Evolutionary conservation across 2,797 vertebrate genomes (phyloP).

Genomic region (Phylloscopus collybita): DNA sequence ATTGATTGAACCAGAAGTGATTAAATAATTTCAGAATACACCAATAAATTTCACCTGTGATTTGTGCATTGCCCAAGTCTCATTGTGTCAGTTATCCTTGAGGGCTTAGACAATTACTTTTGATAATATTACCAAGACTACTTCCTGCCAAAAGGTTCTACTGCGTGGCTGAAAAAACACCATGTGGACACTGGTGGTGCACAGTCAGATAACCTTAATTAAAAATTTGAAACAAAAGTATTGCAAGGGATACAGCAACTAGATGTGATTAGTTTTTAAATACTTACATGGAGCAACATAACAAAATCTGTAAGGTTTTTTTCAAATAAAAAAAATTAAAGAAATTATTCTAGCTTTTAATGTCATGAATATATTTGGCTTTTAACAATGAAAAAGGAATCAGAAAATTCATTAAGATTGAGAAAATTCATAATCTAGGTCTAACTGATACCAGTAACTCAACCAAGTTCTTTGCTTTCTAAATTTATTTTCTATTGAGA

Average conservation of each 20-base stretch:
- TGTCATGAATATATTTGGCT: background rate
- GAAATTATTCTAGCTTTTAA: background rate
- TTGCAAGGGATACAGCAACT: background rate
- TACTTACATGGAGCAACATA: background rate
- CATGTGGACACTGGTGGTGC: background rate
- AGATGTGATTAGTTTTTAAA: background rate
- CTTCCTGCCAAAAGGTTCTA: background rate
- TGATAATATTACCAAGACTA: background rate
- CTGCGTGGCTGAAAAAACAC: background rate
- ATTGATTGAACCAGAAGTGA: background rate
- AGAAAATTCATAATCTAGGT: background rate
- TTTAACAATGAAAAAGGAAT: background rate
- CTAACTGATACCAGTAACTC: background rate
- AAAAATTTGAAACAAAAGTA: background rate
- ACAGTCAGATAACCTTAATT: background rate
- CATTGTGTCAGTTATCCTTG: background rate
- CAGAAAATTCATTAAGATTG: background rate
- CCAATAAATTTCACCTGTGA: fast-evolving
- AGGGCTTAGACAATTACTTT: background rate
- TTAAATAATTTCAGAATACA: background rate
- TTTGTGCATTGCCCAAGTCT: background rate
- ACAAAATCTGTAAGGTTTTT: background rate
- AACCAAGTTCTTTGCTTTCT: background rate
- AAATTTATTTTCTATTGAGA: background rate
- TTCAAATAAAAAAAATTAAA: background rate